Evolutionary conservation across 2,888 invertebrate species (phyloP).

Genomic region (Sinelater perroti): DNA sequence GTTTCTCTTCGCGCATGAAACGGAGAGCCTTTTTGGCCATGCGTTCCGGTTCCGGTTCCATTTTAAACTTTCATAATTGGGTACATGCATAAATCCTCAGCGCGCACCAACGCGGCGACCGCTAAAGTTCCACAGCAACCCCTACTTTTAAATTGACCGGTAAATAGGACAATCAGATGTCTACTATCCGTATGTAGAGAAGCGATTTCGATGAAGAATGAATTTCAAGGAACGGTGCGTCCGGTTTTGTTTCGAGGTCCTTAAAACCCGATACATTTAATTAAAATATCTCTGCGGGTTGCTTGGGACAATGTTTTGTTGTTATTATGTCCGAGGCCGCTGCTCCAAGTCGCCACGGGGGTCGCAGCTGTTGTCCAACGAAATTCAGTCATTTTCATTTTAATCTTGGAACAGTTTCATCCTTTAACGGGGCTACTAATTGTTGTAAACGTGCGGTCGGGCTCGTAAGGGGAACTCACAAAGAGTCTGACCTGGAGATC

Average conservation of each 20-base stretch:
- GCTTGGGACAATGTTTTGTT: conserved; percentile 54
- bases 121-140: not conserved
- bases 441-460: too few species aligned
- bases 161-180: not conserved
- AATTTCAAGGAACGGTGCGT: conserved; percentile 3
- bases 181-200: not conserved
- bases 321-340: conserved; percentile 51
- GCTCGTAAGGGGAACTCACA: too few species aligned
- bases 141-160: not conserved
- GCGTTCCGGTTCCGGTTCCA: conserved; percentile 14
- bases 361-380: conserved; percentile 55
- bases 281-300: conserved; percentile 53
- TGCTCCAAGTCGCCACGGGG: conserved; percentile 53
- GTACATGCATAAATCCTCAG: not conserved
- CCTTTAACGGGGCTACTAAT: conserved; percentile 9
- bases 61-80: conserved; percentile 9
- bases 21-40: conserved; percentile 7
- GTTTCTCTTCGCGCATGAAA: conserved; percentile 8
- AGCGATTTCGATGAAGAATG: not conserved
- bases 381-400: conserved; percentile 53
- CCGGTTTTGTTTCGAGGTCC: conserved; percentile 8
- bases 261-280: conserved; percentile 46
- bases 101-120: not conserved
- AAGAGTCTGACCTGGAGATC: too few species aligned
- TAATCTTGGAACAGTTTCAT: conserved; percentile 40